Evolutionary conservation across 2,888 invertebrate genomes (phyloP).

Genomic region (Athrips mouffetella): DNA sequence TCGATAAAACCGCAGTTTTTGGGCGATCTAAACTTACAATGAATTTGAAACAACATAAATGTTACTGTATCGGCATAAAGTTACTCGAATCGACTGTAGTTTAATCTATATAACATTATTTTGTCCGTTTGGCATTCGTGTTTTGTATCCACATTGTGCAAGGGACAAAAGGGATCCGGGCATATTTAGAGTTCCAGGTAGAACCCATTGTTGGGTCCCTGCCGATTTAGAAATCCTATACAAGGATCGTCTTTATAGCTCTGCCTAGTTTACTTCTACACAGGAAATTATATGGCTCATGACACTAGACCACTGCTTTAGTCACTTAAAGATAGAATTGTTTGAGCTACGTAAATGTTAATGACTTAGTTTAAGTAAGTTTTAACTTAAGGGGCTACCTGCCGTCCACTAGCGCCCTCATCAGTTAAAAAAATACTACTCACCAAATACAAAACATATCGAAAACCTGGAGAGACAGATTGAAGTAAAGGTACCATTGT

Average conservation of each 20-base stretch:
- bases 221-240: not conserved
- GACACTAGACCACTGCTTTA: not conserved
- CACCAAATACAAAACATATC: too few relatives aligned
- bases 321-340: not conserved
- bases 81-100: too few relatives aligned
- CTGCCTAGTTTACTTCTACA: not conserved
- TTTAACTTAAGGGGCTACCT: too few relatives aligned
- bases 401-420: too few relatives aligned
- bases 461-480: too few relatives aligned
- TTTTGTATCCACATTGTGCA: not conserved
- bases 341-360: not conserved
- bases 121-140: not conserved
- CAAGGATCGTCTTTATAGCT: not conserved
- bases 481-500: too few relatives aligned
- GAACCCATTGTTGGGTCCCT: conserved; percentile 9
- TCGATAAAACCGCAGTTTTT: too few relatives aligned
- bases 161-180: conserved; percentile 29
- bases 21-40: too few relatives aligned
- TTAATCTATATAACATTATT: not conserved
- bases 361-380: not conserved
- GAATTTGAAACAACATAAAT: too few relatives aligned
- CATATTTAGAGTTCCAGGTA: conserved; percentile 17
- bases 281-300: not conserved
- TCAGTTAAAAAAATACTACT: too few relatives aligned
- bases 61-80: too few relatives aligned